These are phyloP conservation scores for Cardiocondyla obscurior DNA, from an alignment of 1,140 invertebrate genomes.

Conservation along the genomic window DNA sequence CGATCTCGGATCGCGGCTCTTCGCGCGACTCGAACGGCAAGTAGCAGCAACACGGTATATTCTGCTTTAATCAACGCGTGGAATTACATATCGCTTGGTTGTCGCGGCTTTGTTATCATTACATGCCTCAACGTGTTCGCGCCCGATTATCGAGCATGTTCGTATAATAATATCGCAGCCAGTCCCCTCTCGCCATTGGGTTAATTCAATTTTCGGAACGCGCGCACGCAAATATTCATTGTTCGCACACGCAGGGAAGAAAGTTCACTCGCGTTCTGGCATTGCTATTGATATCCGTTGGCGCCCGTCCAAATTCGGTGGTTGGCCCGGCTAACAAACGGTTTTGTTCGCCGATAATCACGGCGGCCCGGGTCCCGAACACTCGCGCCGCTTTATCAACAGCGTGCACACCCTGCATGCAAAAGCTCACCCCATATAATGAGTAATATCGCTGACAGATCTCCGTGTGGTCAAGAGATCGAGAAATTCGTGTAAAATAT, in stretches of 20 bases:
- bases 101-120: not conserved
- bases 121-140: constrained; percentile 19
- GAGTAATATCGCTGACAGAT: not conserved
- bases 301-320: constrained; percentile 30
- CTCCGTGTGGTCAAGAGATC: not conserved
- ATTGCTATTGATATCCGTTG: constrained; percentile 44
- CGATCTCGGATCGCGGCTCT: too few relatives aligned
- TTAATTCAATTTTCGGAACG: constrained; percentile 42
- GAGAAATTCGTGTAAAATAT: not conserved
- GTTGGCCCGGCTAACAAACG: constrained; percentile 26
- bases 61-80: constrained; percentile 16
- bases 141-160: constrained; percentile 25
- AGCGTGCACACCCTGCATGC: not conserved
- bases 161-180: constrained; percentile 6
- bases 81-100: constrained; percentile 13
- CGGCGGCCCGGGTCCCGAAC: not conserved
- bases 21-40: not conserved
- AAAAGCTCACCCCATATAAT: constrained; percentile 12
- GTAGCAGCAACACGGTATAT: not conserved
- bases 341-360: constrained; percentile 39
- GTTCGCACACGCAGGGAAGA: constrained; percentile 24
- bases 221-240: constrained; percentile 39
- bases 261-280: constrained; percentile 25
- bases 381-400: constrained; percentile 6
- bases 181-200: not conserved